Base-by-base conservation (phyloP, 2,797 vertebrate genomes). In the Phrynocephalus guinanensis region DNA sequence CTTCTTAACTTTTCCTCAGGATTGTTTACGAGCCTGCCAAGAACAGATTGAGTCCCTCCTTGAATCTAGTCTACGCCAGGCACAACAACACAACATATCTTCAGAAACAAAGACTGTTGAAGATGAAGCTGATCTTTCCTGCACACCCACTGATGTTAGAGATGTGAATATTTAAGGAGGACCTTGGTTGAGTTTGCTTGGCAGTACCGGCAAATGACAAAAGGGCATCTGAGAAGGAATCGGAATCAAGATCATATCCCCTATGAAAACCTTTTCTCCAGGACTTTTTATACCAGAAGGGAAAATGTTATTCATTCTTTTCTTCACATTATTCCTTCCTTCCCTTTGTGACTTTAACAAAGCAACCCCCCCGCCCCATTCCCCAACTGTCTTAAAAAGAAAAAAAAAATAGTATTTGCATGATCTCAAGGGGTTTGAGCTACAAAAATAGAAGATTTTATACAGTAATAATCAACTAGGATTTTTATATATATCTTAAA, bases 41-140 rank as follows among this genome's bases (percentile, higher is more conserved):
- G 99, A 99, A 95, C 99, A 99, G 98, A 99, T 99, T 0, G 99
- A 99, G 93, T 98, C 98, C 77, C 97, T 99, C 93, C 97, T 99
- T 79, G 99, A 99, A 96, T 98, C 98, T 85, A 99, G 98, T 95
- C 97, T 99, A 94, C 97, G 98, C 79, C 98, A 99, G 96, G 98
- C 98, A 89, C 98, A 99, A 95, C 98, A 98, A 91, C 98, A 98
- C 95, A 97, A 91, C 79, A 84, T 93, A 84, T 94, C 97, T 44
- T 94, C 97, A 80, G 98, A 99, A 95, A 97, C 97, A 95, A 99
- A 99, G 96, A 97, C 95, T 24, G 95, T 98, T 63, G 98, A 98
- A 56, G 98, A 98, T 73, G 98, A 99, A 60, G 97, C 94, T 66
- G 99, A 98, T 94, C 97, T 99, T 94, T 98, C 98, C 93, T 98